Conservation (phyloP, 2,113 vertebrate genomes). For the Recurvirostra avosetta region DNA sequence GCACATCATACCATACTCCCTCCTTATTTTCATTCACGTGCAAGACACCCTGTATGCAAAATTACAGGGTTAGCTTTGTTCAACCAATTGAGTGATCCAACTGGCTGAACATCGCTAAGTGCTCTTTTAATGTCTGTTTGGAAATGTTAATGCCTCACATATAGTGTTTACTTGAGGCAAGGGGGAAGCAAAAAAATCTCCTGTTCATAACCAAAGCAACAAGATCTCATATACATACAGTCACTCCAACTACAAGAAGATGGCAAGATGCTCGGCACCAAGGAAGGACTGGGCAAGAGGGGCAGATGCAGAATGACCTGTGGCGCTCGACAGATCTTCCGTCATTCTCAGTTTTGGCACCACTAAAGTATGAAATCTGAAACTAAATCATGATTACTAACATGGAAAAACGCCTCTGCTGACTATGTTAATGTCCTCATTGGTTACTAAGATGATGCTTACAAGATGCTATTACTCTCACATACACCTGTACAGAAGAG, state of each 20-base stretch:
- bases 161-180: neutral
- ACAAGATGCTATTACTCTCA: fast-evolving
- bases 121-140: neutral
- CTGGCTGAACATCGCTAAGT: conserved; percentile 20
- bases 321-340: fast-evolving
- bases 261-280: neutral
- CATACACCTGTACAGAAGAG: fast-evolving
- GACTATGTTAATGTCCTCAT: fast-evolving
- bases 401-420: fast-evolving
- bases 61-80: conserved; percentile 35
- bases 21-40: neutral
- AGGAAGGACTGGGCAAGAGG: neutral
- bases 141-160: neutral
- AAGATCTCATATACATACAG: neutral
- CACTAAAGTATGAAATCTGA: neutral
- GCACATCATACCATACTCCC: neutral
- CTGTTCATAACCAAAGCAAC: neutral
- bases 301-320: neutral
- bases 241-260: neutral
- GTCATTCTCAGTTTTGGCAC: neutral
- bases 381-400: neutral
- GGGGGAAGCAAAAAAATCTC: too few relatives aligned
- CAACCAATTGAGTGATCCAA: neutral
- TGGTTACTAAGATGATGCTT: fast-evolving
- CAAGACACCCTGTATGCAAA: neutral